These are phyloP conservation scores for Laothoe populi DNA, from an alignment of 2,888 invertebrate genomes.

Conservation along the genomic window DNA sequence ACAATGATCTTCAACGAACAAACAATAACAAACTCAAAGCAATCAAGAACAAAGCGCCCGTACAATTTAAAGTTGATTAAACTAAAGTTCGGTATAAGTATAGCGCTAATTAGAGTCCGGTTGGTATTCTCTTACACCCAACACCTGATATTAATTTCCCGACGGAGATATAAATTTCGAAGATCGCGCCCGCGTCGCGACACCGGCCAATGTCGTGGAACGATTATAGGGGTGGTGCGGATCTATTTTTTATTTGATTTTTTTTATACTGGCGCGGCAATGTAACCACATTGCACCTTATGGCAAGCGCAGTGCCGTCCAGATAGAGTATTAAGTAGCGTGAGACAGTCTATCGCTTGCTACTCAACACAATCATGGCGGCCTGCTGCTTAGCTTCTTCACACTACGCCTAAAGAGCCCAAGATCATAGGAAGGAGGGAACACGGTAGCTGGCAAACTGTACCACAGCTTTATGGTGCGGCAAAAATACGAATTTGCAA, in stretches of 20 bases:
- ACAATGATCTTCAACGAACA: neutral
- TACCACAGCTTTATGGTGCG: too few species aligned
- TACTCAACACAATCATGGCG: too few species aligned
- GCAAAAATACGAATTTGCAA: too few species aligned
- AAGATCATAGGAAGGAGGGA: too few species aligned
- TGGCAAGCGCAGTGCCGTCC: too few species aligned
- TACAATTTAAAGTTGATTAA: slow-evolving; percentile 17
- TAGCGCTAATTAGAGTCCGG: slow-evolving; percentile 33
- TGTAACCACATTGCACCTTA: too few species aligned
- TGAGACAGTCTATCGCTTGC: too few species aligned
- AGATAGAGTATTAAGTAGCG: too few species aligned
- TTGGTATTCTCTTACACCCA: slow-evolving; percentile 35
- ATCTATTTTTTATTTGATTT: neutral
- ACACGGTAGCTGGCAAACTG: too few species aligned
- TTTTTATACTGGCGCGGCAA: too few species aligned
- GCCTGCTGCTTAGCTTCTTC: too few species aligned
- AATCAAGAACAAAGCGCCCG: neutral
- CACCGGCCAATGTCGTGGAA: slow-evolving; percentile 37
- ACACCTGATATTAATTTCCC: slow-evolving; percentile 83
- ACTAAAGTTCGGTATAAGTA: slow-evolving; percentile 7
- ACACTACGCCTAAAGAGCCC: too few species aligned
- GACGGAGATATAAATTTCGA: slow-evolving; percentile 74
- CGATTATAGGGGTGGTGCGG: slow-evolving; percentile 13
- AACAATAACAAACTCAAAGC: neutral
- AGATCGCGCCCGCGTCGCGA: slow-evolving; percentile 57